Evolutionary conservation across 2,888 invertebrate genomes (phyloP).

Genomic region (Nomada hirtipes): DNA sequence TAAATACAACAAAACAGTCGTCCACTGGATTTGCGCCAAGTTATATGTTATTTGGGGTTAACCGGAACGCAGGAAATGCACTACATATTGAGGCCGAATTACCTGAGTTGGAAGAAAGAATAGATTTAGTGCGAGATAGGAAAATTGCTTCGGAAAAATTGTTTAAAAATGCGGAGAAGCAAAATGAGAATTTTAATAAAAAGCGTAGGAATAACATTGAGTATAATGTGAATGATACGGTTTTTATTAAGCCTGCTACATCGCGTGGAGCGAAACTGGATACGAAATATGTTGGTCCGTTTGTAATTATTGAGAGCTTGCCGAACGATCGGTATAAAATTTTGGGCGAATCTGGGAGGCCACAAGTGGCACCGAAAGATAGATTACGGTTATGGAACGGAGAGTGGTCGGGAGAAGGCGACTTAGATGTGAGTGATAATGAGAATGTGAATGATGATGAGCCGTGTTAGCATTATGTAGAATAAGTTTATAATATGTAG

Average conservation of each 20-base stretch:
- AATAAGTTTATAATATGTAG: too few relatives aligned
- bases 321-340: not conserved
- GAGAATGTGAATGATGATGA: not conserved
- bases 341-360: not conserved
- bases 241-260: not conserved
- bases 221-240: not conserved
- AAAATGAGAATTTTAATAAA: not conserved
- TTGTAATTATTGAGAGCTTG: not conserved
- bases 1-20: constrained; percentile 10
- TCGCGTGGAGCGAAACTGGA: not conserved
- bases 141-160: not conserved
- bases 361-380: not conserved
- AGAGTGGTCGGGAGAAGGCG: not conserved
- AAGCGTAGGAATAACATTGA: not conserved
- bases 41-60: not conserved
- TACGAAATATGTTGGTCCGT: not conserved
- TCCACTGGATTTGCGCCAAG: not conserved
- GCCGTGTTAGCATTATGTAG: not conserved
- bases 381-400: not conserved
- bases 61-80: not conserved
- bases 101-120: not conserved
- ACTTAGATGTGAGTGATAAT: not conserved
- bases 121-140: not conserved
- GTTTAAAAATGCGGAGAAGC: not conserved
- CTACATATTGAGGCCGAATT: not conserved